Evolutionary conservation across 2,113 vertebrate species (phyloP).

Genomic region (Lagopus muta): DNA sequence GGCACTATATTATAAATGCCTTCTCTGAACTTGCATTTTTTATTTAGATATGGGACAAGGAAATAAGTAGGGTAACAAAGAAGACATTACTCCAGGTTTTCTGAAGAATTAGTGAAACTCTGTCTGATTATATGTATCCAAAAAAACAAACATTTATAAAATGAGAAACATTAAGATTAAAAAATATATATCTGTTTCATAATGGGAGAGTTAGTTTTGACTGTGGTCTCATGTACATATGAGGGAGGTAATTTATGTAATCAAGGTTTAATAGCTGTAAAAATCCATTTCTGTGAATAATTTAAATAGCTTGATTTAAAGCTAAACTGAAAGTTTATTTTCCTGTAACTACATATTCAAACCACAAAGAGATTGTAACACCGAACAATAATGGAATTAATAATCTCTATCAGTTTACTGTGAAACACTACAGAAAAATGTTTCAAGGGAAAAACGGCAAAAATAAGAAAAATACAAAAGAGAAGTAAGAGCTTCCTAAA

Average conservation of each 20-base stretch:
- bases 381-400: not conserved
- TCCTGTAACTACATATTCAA: not conserved
- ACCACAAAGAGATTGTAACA: not conserved
- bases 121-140: not conserved
- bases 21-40: not conserved
- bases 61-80: not conserved
- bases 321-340: not conserved
- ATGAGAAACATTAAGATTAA: not conserved
- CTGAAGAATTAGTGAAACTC: not conserved
- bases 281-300: not conserved
- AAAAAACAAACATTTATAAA: not conserved
- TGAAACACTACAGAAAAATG: not conserved
- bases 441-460: not conserved
- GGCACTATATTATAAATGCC: not conserved
- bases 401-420: not conserved
- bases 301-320: slow-evolving; percentile 31
- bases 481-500: not conserved
- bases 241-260: not conserved
- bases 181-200: not conserved
- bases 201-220: not conserved
- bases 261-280: not conserved
- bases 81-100: not conserved
- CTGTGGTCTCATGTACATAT: not conserved
- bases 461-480: not conserved
- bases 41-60: not conserved